Base-by-base conservation (phyloP, 2,113 vertebrate genomes). In the Chaetura pelagica region DNA sequence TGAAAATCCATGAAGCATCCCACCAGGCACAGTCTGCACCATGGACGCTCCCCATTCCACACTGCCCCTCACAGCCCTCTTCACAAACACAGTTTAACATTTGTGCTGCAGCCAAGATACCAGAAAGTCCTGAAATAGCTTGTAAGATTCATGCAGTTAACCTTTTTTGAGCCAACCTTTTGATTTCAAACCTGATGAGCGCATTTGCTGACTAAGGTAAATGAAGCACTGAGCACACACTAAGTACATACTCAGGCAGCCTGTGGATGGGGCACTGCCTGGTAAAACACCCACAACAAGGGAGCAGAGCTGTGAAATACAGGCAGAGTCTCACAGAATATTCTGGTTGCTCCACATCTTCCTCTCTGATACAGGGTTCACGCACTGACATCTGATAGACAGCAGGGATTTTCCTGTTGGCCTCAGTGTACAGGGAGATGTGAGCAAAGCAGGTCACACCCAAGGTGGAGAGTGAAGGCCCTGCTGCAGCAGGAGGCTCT, bases 11-110 rank as follows among this genome's bases (percentile, higher is more conserved):
- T 9, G 49, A 26, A 69, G 62, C 58, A 55, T 32, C 68, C 49
- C 62, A 54, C 12, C 34, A 26, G 30, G 17, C 1, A 6, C 52
- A 83, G 46, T 22, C 58, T 63, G 46, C 16, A 12, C 23, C 0
- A 0, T 40, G 24, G 15, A 5, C 2, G 0, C 24, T 57, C 51
- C 42, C 20, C 17, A 8, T 54, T 64, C 51, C 24, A 12, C 1
- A 0, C 29, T 58, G 44, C 27, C 21, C 23, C 38, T 59, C 9
- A 1, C 40, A 85, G 57, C n/a, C 42, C 9, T 48, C 40, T 83
- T 57, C 49, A 48, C 4, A 5, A 49, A 63, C 11, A 11, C 9
- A 29, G 5, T 46, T 88, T 59, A 69, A 54, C 15, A 21, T 78
- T 34, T 18, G 14, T 30, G 24, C 42, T 85, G 57, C 68, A 79